These are phyloP conservation scores for Apodemia duryi DNA, from an alignment of 2,888 invertebrate genomes.

Conservation along the genomic window DNA sequence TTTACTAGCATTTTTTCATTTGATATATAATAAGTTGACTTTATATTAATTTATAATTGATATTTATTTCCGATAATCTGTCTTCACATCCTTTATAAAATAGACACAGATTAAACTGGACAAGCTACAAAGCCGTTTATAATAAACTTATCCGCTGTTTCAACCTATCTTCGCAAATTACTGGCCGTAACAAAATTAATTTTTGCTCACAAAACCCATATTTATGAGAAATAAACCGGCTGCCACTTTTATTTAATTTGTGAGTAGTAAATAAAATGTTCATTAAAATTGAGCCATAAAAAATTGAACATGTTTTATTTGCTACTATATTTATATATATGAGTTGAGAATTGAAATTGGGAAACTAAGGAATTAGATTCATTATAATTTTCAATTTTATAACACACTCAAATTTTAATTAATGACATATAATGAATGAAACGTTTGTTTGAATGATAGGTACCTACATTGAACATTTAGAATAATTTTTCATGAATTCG, in stretches of 20 bases:
- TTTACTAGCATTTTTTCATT: too few relatives aligned
- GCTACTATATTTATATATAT: background rate
- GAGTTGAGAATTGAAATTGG: too few relatives aligned
- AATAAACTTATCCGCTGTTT: conserved; percentile 3
- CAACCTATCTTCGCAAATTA: background rate
- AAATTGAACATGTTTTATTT: conserved; percentile 18
- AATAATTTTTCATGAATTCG: too few relatives aligned
- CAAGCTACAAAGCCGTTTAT: background rate
- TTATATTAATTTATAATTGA: too few relatives aligned
- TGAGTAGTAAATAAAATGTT: conserved; percentile 13
- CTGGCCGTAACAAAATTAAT: conserved; percentile 1
- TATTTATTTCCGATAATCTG: background rate
- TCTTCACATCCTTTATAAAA: background rate
- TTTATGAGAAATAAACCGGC: conserved; percentile 9
- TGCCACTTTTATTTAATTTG: conserved; percentile 13
- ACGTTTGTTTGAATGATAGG: too few relatives aligned
- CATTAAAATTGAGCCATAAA: conserved; percentile 15
- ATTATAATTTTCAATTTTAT: too few relatives aligned
- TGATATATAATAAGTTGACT: too few relatives aligned
- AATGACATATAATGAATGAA: too few relatives aligned
- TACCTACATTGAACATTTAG: too few relatives aligned
- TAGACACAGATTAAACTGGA: background rate
- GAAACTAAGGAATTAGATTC: too few relatives aligned
- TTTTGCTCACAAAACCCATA: conserved; percentile 5
- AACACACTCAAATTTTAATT: too few relatives aligned